Evolutionary conservation across 2,113 vertebrate species (phyloP), one percentile per base, ranked within the genome.

Genomic region (Melanerpes aurifrons): DNA sequence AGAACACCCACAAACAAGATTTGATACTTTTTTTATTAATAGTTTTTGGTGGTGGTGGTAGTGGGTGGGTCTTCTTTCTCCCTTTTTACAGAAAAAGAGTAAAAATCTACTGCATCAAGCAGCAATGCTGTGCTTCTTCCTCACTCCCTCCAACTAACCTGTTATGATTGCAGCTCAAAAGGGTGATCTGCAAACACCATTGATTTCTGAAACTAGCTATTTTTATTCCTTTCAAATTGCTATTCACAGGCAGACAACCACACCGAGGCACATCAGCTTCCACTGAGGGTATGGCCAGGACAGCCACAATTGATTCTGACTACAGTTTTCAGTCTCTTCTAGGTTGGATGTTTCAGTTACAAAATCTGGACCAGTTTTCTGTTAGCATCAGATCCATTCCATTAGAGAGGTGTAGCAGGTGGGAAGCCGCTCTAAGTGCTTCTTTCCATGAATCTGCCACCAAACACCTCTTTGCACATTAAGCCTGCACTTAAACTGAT

Each of bases 71-170:
- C 67, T 72, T 74, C 78, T 72, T 94, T 32, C 64, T 76, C 64
- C 73, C 3, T 73, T 86, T 77, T 40, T 26, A 15, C 5, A 3
- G 24, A 54, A 82, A 61, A 75, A 57, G 3, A 29, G 58, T 22
- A 87, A 87, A 90, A 77, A 80, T 45, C 45, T 45, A 76, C 71
- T n/a, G 61, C 90, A 96, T 93, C 82, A 69, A 92, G 89, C 95
- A 96, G 93, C 91, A 93, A 91, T 77, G 78, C 58, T 6, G 0
- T 43, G 82, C 43, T 71, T 91, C 87, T 82, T 90, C 90, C 91
- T 87, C 92, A 11, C 92, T 90, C 90, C 85, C 76, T 62, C 18
- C 10, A 78, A 62, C 73, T 77, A 80, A 54, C 31, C 45, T 84
- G 47, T 66, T 53, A 31, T 0, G 4, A n/a, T 61, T 69, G 37